Conservation (phyloP, 2,888 invertebrate genomes). For the Acleris holmiana region DNA sequence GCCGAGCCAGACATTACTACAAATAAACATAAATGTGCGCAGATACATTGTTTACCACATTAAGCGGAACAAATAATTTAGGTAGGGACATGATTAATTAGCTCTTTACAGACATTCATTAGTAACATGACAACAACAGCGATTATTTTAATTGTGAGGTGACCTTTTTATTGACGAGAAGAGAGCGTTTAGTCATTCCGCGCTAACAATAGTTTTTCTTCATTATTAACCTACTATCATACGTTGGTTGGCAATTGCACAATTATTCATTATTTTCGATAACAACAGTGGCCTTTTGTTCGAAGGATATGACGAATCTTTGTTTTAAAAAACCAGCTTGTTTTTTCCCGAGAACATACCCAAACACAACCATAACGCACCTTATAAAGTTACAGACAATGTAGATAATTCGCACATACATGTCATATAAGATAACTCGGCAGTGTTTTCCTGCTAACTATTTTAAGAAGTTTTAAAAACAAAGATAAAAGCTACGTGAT, state of each 20-base stretch:
- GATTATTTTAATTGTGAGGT: conserved; percentile 18
- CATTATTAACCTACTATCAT: too few species aligned
- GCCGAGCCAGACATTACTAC: not conserved
- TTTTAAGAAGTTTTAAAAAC: conserved; percentile 1
- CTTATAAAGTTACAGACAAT: conserved; percentile 9
- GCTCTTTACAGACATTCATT: conserved; percentile 4
- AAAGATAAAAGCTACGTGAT: too few species aligned
- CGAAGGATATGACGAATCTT: not conserved
- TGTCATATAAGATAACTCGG: not conserved
- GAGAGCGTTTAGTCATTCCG: too few species aligned
- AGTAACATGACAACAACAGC: not conserved
- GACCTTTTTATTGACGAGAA: conserved; percentile 5
- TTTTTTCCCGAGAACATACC: conserved; percentile 2
- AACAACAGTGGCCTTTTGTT: too few species aligned
- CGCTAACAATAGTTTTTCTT: too few species aligned
- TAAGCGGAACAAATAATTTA: conserved; percentile 9
- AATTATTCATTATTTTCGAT: too few species aligned
- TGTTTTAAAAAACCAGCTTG: not conserved
- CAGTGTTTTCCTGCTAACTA: conserved; percentile 13
- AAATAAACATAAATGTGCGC: conserved; percentile 10
- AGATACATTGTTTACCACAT: conserved; percentile 3
- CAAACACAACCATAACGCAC: not conserved
- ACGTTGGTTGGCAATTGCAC: too few species aligned
- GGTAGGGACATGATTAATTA: conserved; percentile 13
- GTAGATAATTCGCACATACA: conserved; percentile 6